Evolutionary conservation across 2,113 vertebrate genomes (phyloP), one percentile per base, ranked within the genome.

Genomic region (Brienomyrus brachyistius): DNA sequence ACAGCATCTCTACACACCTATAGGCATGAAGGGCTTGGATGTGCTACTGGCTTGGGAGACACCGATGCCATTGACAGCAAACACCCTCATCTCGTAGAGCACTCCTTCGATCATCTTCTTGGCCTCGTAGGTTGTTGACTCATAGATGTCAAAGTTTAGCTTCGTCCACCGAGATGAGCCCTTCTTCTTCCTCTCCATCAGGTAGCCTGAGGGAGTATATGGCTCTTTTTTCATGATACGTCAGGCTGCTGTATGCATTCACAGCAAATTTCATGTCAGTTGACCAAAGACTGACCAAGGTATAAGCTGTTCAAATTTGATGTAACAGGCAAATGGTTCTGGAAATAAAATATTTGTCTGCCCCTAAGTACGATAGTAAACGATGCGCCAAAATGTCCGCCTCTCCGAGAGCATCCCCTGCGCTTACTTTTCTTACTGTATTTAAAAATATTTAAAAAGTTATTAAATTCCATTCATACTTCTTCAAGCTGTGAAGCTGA

Each of bases 81-180:
- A 98, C 88, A 98, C 97, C 9, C 97, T 95, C 96, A 98, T 98
- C 94, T 98, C 98, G 1, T 98, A 98, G 6, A 97, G 91, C 0
- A 97, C 85, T 0, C 98, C 98, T 92, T 98, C 98, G 1, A 98
- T 97, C 98, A 98, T 98, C 94, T 95, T 97, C 93, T 96, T 97
- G 7, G 96, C 96, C 91, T 98, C 96, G 0, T 97, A 98, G 0
- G 95, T 95, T 0, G 93, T 95, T 9, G 94, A 96, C 21, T 96
- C 94, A 0, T 94, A 96, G 3, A 97, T 95, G 47, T 98, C 98
- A n/a, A 98, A 98, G 93, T 98, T 98, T 88, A 98, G 94, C 93
- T 97, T 98, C 93, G 97, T 97, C 98, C 98, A 98, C 35, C 97
- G 96, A 4, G 93, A 88, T 0, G 97, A 97, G 62, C 95, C 96